Conservation (phyloP, 2,113 vertebrate genomes). For the Bombycilla garrulus region DNA sequence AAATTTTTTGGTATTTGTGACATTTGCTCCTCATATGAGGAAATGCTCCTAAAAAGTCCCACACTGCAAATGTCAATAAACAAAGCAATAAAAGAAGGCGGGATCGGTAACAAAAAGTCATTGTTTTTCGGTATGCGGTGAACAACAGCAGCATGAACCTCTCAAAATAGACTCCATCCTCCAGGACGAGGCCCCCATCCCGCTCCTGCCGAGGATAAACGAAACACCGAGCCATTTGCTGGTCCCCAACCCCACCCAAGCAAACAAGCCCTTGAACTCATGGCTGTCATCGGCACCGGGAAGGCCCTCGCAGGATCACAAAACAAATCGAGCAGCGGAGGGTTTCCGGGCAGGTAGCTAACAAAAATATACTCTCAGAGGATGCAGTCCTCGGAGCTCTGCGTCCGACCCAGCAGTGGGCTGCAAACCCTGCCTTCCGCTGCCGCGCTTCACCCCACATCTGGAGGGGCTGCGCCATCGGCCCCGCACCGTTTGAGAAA, state of each 20-base stretch:
- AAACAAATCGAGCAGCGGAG: constrained; percentile 79
- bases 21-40: constrained; percentile 75
- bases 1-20: constrained; percentile 72
- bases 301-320: constrained; percentile 81
- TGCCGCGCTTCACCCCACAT: constrained; percentile 77
- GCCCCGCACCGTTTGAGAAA: constrained; percentile 78
- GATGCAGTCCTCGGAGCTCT: constrained; percentile 76
- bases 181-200: background rate
- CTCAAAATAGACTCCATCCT: constrained; percentile 74
- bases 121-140: constrained; percentile 69
- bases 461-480: constrained; percentile 75
- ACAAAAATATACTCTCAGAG: constrained; percentile 85
- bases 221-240: constrained; percentile 47
- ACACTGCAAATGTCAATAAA: constrained; percentile 75
- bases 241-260: constrained; percentile 66
- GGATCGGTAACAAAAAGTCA: constrained; percentile 73
- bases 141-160: constrained; percentile 56
- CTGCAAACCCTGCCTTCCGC: constrained; percentile 84
- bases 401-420: constrained; percentile 77
- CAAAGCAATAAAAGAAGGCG: constrained; percentile 67
- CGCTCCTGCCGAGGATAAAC: constrained; percentile 27
- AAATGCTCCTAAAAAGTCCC: constrained; percentile 70
- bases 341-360: constrained; percentile 84
- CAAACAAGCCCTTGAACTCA: constrained; percentile 77
- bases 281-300: constrained; percentile 76